Evolutionary conservation across 2,888 invertebrate genomes (phyloP), one percentile per base, ranked within the genome.

Genomic region (Psylliodes chrysocephalus): DNA sequence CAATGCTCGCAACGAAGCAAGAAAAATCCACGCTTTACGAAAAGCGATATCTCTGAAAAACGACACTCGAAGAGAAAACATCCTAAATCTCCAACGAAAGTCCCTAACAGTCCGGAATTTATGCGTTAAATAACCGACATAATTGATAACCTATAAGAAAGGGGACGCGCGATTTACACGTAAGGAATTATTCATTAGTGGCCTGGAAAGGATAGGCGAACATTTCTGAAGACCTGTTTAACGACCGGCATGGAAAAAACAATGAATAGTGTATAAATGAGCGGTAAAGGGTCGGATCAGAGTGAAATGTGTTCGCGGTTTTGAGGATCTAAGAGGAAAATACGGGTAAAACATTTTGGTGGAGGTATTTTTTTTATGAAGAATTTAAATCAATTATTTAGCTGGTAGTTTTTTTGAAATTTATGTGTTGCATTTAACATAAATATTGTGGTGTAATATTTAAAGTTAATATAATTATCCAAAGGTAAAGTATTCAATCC

Each of bases 81-180:
- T 15, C 33, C 17, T 30, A 51, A 56, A 60, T 40, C 7, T 47
- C 60, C n/a, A n/a, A n/a, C n/a, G n/a, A n/a, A n/a, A n/a, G n/a
- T n/a, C 25, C 33, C 12, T 33, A n/a, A 30, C 17, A 35, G 57
- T 56, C 40, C 63, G 61, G 66, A 73, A 74, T 74, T 74, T 74
- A 72, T 72, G 72, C 68, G 72, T 66, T 72, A 71, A 71, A 71
- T 63, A 63, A 63, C 67, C 72, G 69, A 69, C 56, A 72, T 76
- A 78, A 77, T 78, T 78, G 77, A 77, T 76, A 73, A 74, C 73
- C 76, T 76, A 77, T 77, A 78, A 78, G 76, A 77, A 61, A 54
- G 40, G 64, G 73, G 72, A 77, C 77, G 76, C 75, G 77, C 71
- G 73, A 73, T 74, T 72, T 75, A 73, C 76, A 76, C 76, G 76